Evolutionary conservation across 2,113 vertebrate species (phyloP).

Genomic region (Plotosus lineatus): DNA sequence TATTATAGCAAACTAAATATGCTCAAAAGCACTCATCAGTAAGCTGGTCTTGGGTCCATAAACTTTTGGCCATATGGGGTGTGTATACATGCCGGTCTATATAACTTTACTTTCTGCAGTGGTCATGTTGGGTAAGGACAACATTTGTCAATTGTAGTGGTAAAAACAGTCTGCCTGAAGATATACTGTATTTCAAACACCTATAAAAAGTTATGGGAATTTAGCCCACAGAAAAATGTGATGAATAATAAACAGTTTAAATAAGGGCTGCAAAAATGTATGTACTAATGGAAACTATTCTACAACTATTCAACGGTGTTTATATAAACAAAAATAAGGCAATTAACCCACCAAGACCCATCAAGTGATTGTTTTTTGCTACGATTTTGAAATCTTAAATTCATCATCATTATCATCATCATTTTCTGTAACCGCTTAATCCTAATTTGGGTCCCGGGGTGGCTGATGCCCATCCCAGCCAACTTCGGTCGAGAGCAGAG

Average conservation of each 20-base stretch:
- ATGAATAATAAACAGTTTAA: neutral
- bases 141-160: neutral
- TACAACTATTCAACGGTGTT: neutral
- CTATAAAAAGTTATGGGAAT: no score
- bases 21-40: neutral
- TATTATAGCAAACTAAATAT: neutral
- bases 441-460: no score
- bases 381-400: no score
- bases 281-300: neutral
- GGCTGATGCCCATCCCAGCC: no score
- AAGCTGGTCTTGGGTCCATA: neutral
- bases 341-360: no score
- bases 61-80: neutral
- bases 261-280: neutral
- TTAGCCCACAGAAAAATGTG: neutral
- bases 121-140: neutral
- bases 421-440: no score
- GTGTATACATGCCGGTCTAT: neutral
- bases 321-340: no score
- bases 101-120: neutral
- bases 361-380: no score
- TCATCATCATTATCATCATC: no score
- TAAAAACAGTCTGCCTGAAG: neutral
- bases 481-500: no score
- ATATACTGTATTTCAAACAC: neutral